Evolutionary conservation across 2,797 vertebrate species (phyloP).

Genomic region (Coendou prehensilis): DNA sequence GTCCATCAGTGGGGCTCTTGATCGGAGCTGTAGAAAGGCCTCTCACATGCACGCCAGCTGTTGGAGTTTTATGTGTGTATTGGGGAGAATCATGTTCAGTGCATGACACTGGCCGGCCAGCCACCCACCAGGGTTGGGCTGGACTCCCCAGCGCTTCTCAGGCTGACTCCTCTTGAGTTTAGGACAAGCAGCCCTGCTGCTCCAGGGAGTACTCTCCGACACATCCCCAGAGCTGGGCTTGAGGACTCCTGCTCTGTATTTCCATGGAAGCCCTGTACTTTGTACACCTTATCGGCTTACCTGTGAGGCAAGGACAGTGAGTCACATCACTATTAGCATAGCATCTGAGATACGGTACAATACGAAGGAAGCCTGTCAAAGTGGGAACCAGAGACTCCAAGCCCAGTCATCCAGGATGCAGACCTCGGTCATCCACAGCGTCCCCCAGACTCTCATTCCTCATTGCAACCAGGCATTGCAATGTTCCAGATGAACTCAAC

Average conservation of each 20-base stretch:
- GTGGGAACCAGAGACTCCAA: not conserved
- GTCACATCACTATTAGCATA: not conserved
- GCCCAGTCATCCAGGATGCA: not conserved
- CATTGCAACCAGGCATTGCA: not conserved
- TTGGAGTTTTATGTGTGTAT: slow-evolving; percentile 69
- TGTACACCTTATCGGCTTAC: not conserved
- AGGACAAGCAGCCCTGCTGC: not conserved
- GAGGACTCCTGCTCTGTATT: not conserved
- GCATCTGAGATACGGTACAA: not conserved
- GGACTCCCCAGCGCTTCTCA: not conserved
- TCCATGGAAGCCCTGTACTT: not conserved
- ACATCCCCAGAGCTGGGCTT: not conserved
- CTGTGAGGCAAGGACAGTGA: not conserved
- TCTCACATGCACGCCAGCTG: slow-evolving; percentile 85
- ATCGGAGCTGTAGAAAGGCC: slow-evolving; percentile 77
- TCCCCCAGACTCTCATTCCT: not conserved
- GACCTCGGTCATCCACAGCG: not conserved
- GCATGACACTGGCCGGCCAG: slow-evolving; percentile 73
- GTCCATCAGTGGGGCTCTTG: slow-evolving; percentile 78
- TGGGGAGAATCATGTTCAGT: slow-evolving; percentile 73
- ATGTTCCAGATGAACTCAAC: not conserved
- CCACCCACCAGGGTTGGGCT: slow-evolving; percentile 57
- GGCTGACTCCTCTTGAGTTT: not conserved
- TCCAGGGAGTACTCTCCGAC: not conserved
- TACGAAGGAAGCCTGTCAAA: not conserved